Evolutionary conservation across 2,888 invertebrate species (phyloP).

Genomic region (Polymixis lichenea): DNA sequence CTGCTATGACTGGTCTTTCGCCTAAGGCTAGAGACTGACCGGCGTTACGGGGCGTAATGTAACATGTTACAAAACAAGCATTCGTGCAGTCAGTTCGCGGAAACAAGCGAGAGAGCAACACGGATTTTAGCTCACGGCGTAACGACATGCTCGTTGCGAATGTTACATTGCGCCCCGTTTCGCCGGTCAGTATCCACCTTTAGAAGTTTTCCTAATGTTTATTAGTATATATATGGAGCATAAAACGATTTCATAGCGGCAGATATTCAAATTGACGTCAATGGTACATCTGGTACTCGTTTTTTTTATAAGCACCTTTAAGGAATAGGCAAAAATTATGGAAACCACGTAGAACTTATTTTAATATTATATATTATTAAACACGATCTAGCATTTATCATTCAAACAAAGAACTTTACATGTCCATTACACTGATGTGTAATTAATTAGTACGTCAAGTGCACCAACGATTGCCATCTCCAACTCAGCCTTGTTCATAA

Average conservation of each 20-base stretch:
- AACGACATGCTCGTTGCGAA: no score
- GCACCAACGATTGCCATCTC: background rate
- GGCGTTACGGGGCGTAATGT: no score
- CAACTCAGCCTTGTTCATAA: background rate
- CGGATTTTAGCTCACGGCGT: no score
- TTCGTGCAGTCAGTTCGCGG: no score
- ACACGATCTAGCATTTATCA: background rate
- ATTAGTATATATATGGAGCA: slow-evolving; percentile 30
- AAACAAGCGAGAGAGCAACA: no score
- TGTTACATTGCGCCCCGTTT: no score
- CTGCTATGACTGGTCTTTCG: background rate
- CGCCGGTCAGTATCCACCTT: no score
- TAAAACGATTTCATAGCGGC: slow-evolving; percentile 1
- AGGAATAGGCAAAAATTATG: background rate
- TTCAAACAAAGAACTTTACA: background rate
- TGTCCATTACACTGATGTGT: background rate
- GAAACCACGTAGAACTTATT: slow-evolving; percentile 10
- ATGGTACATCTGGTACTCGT: slow-evolving; percentile 34
- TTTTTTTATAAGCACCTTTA: slow-evolving; percentile 31
- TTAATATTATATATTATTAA: slow-evolving; percentile 19
- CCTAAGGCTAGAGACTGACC: no score
- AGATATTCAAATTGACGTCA: slow-evolving; percentile 38
- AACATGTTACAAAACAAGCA: no score
- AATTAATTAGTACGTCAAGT: slow-evolving; percentile 4
- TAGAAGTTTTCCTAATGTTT: background rate